Conservation (phyloP, 1,140 invertebrate genomes). For the Meloidogyne floridensis region DNA sequence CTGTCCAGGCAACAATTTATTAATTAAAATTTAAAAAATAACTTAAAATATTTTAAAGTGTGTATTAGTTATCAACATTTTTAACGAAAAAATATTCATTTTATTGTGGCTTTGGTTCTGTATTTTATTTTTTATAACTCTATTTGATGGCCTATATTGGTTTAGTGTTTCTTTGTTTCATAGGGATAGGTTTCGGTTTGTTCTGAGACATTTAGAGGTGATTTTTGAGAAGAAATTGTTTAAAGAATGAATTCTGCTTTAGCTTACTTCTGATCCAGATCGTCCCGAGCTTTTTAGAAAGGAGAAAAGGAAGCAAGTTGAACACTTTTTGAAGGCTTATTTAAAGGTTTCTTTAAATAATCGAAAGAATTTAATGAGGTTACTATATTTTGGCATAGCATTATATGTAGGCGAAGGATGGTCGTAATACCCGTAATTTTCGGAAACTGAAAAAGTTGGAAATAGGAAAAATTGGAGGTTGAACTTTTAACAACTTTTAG, state of each 20-base stretch:
- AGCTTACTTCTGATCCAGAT: slow-evolving; percentile 64
- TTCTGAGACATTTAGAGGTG: slow-evolving; percentile 60
- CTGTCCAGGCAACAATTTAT: slow-evolving; percentile 50
- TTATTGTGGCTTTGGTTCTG: slow-evolving; percentile 71
- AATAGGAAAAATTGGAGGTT: too few relatives aligned
- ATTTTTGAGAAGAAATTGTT: neutral
- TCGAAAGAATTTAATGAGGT: neutral
- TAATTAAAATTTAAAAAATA: neutral
- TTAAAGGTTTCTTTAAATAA: slow-evolving; percentile 52
- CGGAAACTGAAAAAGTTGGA: neutral
- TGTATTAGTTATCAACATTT: slow-evolving; percentile 70
- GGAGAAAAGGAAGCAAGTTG: slow-evolving; percentile 65
- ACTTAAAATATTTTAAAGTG: slow-evolving; percentile 66
- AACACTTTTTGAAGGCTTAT: slow-evolving; percentile 64
- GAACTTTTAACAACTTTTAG: too few relatives aligned
- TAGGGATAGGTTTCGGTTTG: slow-evolving; percentile 63
- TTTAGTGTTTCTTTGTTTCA: slow-evolving; percentile 65
- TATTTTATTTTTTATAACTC: slow-evolving; percentile 68
- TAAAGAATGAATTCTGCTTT: neutral
- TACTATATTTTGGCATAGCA: neutral
- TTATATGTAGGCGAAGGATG: neutral
- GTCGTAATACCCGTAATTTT: too few relatives aligned
- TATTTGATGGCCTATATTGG: slow-evolving; percentile 66
- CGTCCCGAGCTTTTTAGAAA: slow-evolving; percentile 64
- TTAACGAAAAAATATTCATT: slow-evolving; percentile 70